Evolutionary conservation across 2,888 invertebrate species (phyloP).

Genomic region (Entomobrya multifasciata): DNA sequence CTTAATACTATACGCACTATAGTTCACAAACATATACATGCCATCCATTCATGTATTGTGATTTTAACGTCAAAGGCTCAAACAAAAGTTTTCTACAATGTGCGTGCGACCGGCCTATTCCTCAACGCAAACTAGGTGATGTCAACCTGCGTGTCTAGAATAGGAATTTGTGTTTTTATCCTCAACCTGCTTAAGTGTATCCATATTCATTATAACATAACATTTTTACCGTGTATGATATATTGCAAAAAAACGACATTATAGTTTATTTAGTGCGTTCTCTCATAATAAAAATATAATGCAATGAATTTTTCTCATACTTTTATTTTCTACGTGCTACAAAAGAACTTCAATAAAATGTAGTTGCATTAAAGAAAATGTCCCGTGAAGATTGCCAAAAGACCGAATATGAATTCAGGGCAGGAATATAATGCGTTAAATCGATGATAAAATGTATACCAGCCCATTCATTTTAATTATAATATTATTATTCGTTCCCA

Average conservation of each 20-base stretch:
- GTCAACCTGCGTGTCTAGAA: slow-evolving; percentile 33
- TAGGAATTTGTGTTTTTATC: slow-evolving; percentile 6
- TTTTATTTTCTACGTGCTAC: too few relatives aligned
- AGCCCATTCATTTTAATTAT: slow-evolving; percentile 29
- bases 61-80: background rate
- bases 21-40: background rate
- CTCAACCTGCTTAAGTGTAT: background rate
- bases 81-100: background rate
- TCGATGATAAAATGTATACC: background rate
- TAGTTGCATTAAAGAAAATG: too few relatives aligned
- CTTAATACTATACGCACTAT: too few relatives aligned
- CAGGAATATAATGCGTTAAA: background rate
- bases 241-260: too few relatives aligned
- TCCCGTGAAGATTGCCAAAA: too few relatives aligned
- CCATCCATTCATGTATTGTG: background rate
- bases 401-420: too few relatives aligned
- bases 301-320: too few relatives aligned
- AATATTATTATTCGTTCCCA: slow-evolving; percentile 28
- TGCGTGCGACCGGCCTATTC: slow-evolving; percentile 25
- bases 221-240: too few relatives aligned
- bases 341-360: too few relatives aligned
- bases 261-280: too few relatives aligned
- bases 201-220: too few relatives aligned
- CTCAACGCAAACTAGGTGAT: slow-evolving; percentile 47
- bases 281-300: too few relatives aligned